A percentile compares a stretch with the other conserved stretches of the same genome.
phyloP scores from a whole-genome alignment of 2,797 vertebrate species.

The Leptodactylus fallax region DNA sequence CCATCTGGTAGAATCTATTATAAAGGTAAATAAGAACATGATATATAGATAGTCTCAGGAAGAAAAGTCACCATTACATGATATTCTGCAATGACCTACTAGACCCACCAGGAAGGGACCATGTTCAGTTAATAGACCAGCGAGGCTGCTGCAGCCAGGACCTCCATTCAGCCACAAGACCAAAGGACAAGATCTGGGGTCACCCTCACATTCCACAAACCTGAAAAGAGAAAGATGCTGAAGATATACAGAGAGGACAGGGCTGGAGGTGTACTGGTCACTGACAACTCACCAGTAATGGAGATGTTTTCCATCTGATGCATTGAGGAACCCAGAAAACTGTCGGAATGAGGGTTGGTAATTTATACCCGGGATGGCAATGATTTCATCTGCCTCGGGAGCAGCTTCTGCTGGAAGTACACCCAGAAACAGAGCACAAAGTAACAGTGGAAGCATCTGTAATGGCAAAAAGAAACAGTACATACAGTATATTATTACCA shows the following conservation, averaged over 20 bases:
- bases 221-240: background rate
- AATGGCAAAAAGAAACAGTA: slow-evolving; percentile 21
- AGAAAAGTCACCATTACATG: background rate
- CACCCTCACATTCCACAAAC: slow-evolving; percentile 61
- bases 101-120: slow-evolving; percentile 7
- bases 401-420: background rate
- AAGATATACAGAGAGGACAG: background rate
- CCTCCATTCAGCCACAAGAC: slow-evolving; percentile 66
- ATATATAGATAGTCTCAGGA: background rate
- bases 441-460: slow-evolving; percentile 13
- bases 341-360: background rate
- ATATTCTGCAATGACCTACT: background rate
- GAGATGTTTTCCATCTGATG: background rate
- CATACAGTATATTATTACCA: too few species aligned
- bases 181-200: slow-evolving; percentile 55
- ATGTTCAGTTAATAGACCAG: slow-evolving; percentile 45
- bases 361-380: background rate
- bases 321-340: background rate
- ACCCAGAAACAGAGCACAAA: background rate
- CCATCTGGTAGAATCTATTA: slow-evolving; percentile 30
- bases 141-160: slow-evolving; percentile 64
- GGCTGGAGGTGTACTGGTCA: background rate
- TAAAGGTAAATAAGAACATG: background rate
- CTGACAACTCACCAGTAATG: background rate
- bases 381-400: background rate